Base-by-base conservation (phyloP, 2,888 invertebrate genomes). In the Cataglyphis rosenhaueri region DNA sequence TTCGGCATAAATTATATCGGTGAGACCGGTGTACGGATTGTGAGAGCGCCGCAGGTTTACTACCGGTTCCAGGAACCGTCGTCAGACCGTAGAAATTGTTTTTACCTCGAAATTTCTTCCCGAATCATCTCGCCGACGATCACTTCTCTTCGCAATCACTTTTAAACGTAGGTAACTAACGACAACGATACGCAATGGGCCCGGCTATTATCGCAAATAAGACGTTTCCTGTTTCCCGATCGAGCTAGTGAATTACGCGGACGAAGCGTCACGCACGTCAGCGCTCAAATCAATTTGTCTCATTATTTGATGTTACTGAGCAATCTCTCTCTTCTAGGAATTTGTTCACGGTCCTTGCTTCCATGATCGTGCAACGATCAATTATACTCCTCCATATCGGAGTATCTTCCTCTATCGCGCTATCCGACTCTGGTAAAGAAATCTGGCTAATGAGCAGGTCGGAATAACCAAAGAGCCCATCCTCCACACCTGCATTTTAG, bases 1-100 rank as follows among this genome's bases (percentile, higher is more conserved):
- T 81, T 84, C 84, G 84, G 81, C 89, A 90, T 89, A 90, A 90
- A 90, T 90, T 88, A 89, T 55, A 71, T 83, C 84, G 65, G 44
- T 68, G 52, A 66, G 85, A 82, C 74, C 55, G 8, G 52, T 78
- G 68, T 59, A 73, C 61, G 44, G 70, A 55, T 76, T 68, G 21
- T 44, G 84, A 66, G 48, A 66, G 41, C 57, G 73, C 76, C 71
- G 32, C 64, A 59, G 78, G 81, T 65, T 90, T 83, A 85, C 85
- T 83, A 70, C 79, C 84, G 83, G 66, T 89, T 89, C 89, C 71
- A 75, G 81, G 89, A 91, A 90, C 44, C 25, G 59, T 70, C 70
- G 55, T 66, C 12, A 32, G 32, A 76, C 52, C 38, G 55, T 38
- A 68, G 76, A 76, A 68, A 76, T 76, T 76, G 76, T 76, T 76